A percentile compares a stretch with the other conserved stretches of the same genome.
These are phyloP conservation scores for Tiaroga cobitis DNA, from an alignment of 2,797 vertebrate species.

Conservation along the genomic window DNA sequence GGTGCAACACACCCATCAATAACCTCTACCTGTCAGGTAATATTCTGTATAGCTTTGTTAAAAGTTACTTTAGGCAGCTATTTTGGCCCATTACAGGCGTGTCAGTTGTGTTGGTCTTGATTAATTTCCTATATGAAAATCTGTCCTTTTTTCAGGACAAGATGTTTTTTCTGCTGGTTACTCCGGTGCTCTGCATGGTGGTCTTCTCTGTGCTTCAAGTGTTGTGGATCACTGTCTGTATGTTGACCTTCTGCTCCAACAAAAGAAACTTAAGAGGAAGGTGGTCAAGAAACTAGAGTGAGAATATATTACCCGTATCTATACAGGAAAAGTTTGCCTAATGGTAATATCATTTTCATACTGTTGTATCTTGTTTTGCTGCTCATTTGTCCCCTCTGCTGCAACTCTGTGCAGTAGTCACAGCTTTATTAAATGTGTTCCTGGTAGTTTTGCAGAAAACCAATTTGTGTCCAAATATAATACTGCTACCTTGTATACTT, in stretches of 20 bases:
- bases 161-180: neutral
- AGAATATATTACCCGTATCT: neutral
- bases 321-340: too few species aligned
- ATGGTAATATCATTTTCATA: too few species aligned
- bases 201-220: conserved; percentile 26
- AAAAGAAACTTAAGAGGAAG: neutral
- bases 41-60: too few species aligned
- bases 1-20: conserved; percentile 26
- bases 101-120: too few species aligned
- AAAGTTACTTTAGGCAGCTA: too few species aligned
- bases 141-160: neutral
- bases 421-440: too few species aligned
- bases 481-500: neutral
- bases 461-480: neutral
- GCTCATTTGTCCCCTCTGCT: neutral
- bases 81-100: too few species aligned
- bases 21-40: conserved; percentile 44
- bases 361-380: neutral
- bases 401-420: too few species aligned
- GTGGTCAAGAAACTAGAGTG: neutral
- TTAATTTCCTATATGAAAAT: too few species aligned
- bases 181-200: neutral
- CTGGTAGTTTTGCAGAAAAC: neutral
- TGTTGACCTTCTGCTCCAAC: neutral
- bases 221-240: neutral